Evolutionary conservation across 2,113 vertebrate genomes (phyloP).

Genomic region (Brevimyrus niger): DNA sequence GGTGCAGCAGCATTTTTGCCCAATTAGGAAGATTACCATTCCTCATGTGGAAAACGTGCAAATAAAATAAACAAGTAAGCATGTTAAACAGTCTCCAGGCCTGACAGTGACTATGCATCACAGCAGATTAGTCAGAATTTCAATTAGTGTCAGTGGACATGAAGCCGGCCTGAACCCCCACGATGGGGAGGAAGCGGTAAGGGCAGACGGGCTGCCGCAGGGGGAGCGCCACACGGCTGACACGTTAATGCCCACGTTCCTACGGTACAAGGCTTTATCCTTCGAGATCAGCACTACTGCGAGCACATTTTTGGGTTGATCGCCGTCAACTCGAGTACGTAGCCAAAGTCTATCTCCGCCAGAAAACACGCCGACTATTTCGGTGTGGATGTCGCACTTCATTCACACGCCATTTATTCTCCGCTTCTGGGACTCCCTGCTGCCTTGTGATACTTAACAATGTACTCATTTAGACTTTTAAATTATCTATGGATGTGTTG

Average conservation of each 20-base stretch:
- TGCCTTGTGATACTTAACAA: neutral
- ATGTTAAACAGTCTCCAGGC: neutral
- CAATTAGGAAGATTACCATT: neutral
- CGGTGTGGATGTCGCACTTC: neutral
- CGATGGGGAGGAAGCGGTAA: neutral
- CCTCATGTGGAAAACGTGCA: neutral
- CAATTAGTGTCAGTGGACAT: neutral
- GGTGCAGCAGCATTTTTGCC: neutral
- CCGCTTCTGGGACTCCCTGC: neutral
- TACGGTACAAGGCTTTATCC: neutral
- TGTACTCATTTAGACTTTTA: conserved; percentile 6
- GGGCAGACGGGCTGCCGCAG: neutral
- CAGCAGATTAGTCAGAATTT: neutral
- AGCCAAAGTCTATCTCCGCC: neutral
- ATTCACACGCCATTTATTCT: neutral
- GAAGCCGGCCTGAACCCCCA: neutral
- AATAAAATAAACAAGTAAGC: neutral
- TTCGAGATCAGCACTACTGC: neutral
- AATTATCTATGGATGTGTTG: conserved; percentile 3
- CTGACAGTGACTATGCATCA: neutral
- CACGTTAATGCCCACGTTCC: neutral
- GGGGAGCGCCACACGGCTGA: neutral
- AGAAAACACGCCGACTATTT: neutral
- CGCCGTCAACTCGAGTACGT: neutral
- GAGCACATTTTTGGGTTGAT: neutral